Percentiles rank a stretch among this genome's conserved stretches.
phyloP scores from a whole-genome alignment of 1,140 invertebrate species.

The Bombus cullumanus region DNA sequence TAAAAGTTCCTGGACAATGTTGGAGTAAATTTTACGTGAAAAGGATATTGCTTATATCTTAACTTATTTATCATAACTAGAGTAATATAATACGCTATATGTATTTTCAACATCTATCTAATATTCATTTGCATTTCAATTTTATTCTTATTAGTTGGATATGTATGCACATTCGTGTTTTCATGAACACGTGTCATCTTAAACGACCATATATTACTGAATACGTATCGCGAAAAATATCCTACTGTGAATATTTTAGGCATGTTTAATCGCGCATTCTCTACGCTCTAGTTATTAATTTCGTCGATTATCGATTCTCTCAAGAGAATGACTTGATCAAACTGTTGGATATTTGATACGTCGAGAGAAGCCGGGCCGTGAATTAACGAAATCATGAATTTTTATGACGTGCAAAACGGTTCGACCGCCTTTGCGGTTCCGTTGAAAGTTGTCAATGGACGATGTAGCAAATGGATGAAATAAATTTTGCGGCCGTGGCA shows the following conservation, averaged over 20 bases:
- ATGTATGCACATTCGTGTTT: neutral
- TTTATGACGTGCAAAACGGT: constrained; percentile 6
- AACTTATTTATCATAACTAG: neutral
- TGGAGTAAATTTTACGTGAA: neutral
- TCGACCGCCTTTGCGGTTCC: constrained; percentile 13
- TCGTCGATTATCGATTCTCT: neutral
- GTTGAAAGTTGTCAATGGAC: constrained; percentile 17
- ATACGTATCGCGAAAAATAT: neutral
- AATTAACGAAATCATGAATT: constrained; percentile 36
- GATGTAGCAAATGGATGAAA: constrained; percentile 15
- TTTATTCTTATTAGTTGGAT: neutral
- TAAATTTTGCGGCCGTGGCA: constrained; percentile 16
- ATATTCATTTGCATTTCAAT: neutral
- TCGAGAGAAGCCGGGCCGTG: neutral
- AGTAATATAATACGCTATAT: neutral
- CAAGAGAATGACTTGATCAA: neutral
- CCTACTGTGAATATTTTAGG: neutral
- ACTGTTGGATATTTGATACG: no score
- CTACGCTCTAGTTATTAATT: neutral
- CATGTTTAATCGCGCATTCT: neutral
- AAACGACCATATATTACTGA: neutral
- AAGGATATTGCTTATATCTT: no score
- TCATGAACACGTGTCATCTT: neutral
- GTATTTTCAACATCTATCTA: neutral
- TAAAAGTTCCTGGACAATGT: neutral